These are phyloP conservation scores for Monomorium pharaonis DNA, from an alignment of 1,140 invertebrate species.

Conservation along the genomic window DNA sequence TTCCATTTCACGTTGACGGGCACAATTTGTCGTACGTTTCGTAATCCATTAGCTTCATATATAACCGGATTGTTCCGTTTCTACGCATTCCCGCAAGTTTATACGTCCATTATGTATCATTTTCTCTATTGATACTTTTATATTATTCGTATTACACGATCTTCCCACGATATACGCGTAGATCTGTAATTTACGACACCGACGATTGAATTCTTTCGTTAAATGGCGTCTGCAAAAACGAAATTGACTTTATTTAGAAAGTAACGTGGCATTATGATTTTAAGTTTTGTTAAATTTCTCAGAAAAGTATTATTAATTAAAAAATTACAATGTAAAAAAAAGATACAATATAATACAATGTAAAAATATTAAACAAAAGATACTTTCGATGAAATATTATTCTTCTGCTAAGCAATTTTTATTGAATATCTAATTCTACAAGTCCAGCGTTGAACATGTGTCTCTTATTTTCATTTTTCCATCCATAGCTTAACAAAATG, in stretches of 20 bases:
- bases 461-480: not conserved
- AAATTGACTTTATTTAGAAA: slow-evolving; percentile 6
- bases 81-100: slow-evolving; percentile 26
- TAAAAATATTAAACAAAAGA: not conserved
- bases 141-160: slow-evolving; percentile 22
- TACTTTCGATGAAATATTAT: not conserved
- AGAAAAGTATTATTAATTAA: too few species aligned
- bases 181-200: slow-evolving; percentile 4
- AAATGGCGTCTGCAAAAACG: not conserved
- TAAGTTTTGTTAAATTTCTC: not conserved
- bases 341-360: not conserved
- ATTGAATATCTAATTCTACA: not conserved
- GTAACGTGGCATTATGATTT: not conserved
- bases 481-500: not conserved
- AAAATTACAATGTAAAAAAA: not conserved
- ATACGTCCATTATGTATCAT: slow-evolving; percentile 28
- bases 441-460: too few species aligned
- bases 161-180: slow-evolving; percentile 18
- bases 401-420: not conserved
- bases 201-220: not conserved
- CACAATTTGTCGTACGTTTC: slow-evolving; percentile 60
- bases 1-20: slow-evolving; percentile 46
- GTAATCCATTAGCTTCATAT: slow-evolving; percentile 50
- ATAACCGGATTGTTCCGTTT: slow-evolving; percentile 40
- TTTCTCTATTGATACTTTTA: slow-evolving; percentile 52